Percentiles rank a stretch among this genome's conserved stretches.
Evolutionary conservation across 2,888 invertebrate species (phyloP).

Genomic region (Coecobrya sp.): DNA sequence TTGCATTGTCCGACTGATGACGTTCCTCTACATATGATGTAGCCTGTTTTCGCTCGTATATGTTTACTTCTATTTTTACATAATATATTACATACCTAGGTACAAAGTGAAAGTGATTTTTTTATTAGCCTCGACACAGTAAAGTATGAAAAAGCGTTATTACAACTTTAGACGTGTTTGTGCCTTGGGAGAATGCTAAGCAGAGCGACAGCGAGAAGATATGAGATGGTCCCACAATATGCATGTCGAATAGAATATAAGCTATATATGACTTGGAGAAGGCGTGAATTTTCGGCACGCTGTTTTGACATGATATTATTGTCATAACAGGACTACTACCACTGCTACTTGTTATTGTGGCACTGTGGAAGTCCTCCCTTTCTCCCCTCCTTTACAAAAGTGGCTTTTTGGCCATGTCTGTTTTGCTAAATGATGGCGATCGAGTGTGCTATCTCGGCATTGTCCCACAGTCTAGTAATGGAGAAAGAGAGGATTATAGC

Average conservation of each 20-base stretch:
- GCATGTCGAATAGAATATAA: background rate
- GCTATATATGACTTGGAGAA: background rate
- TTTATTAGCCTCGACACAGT: background rate
- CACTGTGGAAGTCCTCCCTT: slow-evolving; percentile 40
- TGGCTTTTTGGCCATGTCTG: slow-evolving; percentile 66
- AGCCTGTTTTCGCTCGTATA: background rate
- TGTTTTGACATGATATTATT: slow-evolving; percentile 60
- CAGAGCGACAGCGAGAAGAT: slow-evolving; percentile 12
- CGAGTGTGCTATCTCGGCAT: slow-evolving; percentile 50
- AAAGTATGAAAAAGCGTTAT: slow-evolving; percentile 43
- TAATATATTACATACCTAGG: background rate
- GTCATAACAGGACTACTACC: slow-evolving; percentile 46
- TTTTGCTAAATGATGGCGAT: slow-evolving; percentile 61
- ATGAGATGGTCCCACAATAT: background rate
- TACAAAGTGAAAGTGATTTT: slow-evolving; percentile 5
- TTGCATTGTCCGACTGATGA: slow-evolving; percentile 55
- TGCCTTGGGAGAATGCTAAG: slow-evolving; percentile 19
- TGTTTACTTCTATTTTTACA: background rate
- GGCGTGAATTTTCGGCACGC: slow-evolving; percentile 29
- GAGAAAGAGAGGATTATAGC: slow-evolving; percentile 52
- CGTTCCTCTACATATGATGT: slow-evolving; percentile 10
- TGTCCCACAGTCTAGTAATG: slow-evolving; percentile 9
- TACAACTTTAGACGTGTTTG: slow-evolving; percentile 41
- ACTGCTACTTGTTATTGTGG: slow-evolving; percentile 31
- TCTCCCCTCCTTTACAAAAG: slow-evolving; percentile 26